Base-by-base conservation (phyloP, 1,140 invertebrate species). In the Tetragnatha versicolor region DNA sequence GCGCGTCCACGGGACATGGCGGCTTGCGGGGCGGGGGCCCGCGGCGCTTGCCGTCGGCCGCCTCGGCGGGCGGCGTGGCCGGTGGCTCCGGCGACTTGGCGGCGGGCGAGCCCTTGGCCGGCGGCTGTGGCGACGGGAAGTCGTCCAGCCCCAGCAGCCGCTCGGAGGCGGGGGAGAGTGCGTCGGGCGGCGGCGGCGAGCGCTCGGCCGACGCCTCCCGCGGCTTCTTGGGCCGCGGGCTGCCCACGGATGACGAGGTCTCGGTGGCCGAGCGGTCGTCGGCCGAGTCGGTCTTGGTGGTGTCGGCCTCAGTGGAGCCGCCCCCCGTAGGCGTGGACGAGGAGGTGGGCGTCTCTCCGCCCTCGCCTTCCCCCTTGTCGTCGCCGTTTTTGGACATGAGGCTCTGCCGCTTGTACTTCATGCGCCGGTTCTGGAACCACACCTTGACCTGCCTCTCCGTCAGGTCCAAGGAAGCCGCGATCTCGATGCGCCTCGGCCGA, bases 351-450 rank as follows among this genome's bases (percentile, higher is more conserved):
- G 66, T 79, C 25, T 79, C 77, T 6, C 66, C 72, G 0, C 65
- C 69, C 70, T 72, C 79, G 20, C 45, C 27, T 4, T 66, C 75
- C 25, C 61, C 51, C 49, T 80, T 80, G 27, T 95, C 93, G 83
- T 96, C 94, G 6, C 87, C 87, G 75, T 90, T 90, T 85, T 97
- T 97, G 63, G 90, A 94, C 65, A 95, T 85, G 60, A 79, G 66
- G 1, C 94, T 95, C 85, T 98, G 95, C 51, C 96, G 87, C 85
- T 98, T 98, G 87, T 97, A 95, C 86, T 98, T 98, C 97, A 99
- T 99, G 22, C 97, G 90, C 39, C 97, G 90, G 88, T 99, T 99
- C 90, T 98, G 96, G 85, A 98, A 98, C 96, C 96, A 98, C 20
- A 98, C 96, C 88, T 98, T 84, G 87, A 92, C 87, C 84, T 89